These are phyloP conservation scores for Macropus fuliginosus DNA, from an alignment of 2,797 vertebrate species.

Conservation along the genomic window DNA sequence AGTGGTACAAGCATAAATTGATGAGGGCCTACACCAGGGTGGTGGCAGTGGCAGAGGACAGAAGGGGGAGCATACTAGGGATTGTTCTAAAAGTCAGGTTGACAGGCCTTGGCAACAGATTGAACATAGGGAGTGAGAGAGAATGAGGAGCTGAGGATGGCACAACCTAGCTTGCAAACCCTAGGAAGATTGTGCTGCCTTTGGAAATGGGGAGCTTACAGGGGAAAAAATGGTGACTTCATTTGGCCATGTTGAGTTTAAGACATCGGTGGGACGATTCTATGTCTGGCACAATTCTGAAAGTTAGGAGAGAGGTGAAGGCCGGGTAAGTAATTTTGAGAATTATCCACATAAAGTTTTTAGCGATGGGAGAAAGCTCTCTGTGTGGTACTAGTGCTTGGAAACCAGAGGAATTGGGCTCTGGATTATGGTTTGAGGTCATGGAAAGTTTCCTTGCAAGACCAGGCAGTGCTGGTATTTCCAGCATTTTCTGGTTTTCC, in stretches of 20 bases:
- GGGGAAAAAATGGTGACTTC: background rate
- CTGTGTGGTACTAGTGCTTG: background rate
- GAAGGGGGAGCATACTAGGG: background rate
- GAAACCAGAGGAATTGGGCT: background rate
- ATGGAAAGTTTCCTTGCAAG: background rate
- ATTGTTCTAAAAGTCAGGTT: background rate
- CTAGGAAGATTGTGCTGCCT: too few relatives aligned
- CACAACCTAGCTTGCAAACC: background rate
- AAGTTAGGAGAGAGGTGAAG: background rate
- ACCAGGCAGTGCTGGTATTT: background rate
- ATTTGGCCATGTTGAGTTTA: background rate
- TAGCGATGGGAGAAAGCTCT: background rate
- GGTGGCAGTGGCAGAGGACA: too few relatives aligned
- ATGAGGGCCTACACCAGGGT: too few relatives aligned
- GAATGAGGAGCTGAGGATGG: background rate
- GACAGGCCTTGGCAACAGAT: too few relatives aligned
- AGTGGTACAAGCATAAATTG: background rate
- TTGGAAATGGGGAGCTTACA: background rate
- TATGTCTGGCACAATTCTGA: background rate
- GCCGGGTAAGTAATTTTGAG: background rate
- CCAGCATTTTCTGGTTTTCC: background rate
- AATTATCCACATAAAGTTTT: background rate
- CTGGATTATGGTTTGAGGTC: background rate
- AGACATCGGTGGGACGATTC: background rate
- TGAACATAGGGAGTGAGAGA: background rate